phyloP scores from a whole-genome alignment of 1,140 invertebrate genomes.

The Conus ventricosus region DNA sequence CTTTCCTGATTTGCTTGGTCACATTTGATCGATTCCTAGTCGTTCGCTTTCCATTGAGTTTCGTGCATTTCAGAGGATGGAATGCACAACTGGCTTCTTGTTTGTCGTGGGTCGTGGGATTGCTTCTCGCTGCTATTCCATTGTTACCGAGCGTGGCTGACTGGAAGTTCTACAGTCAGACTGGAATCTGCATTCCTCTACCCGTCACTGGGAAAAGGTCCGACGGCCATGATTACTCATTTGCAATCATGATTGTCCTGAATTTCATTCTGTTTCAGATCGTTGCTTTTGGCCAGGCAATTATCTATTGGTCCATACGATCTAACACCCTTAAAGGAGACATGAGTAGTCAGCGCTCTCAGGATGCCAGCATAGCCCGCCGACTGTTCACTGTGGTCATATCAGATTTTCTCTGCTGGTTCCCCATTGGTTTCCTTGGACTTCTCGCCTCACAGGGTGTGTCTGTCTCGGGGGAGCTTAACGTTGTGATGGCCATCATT shows the following conservation, averaged over 20 bases:
- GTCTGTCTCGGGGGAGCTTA: background rate
- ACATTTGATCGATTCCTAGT: background rate
- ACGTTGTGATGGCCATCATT: background rate
- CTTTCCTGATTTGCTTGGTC: background rate
- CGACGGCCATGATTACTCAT: background rate
- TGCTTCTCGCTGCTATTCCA: background rate
- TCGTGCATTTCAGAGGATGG: background rate
- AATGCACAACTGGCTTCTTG: background rate
- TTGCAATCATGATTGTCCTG: background rate
- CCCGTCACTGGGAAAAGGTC: background rate
- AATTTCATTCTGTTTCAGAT: background rate
- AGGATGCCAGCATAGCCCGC: background rate
- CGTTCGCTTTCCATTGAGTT: background rate
- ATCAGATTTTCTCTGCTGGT: background rate
- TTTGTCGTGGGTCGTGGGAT: background rate
- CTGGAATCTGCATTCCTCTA: background rate
- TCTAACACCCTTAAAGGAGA: background rate
- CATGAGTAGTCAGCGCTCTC: background rate
- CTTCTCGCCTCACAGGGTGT: background rate
- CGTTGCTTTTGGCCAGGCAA: background rate
- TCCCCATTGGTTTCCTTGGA: background rate
- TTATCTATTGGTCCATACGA: background rate
- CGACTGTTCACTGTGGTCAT: background rate
- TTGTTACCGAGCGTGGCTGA: background rate
- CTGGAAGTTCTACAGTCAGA: conserved; percentile 11